Base-by-base conservation (phyloP, 2,797 vertebrate genomes). In the Platalea minor region DNA sequence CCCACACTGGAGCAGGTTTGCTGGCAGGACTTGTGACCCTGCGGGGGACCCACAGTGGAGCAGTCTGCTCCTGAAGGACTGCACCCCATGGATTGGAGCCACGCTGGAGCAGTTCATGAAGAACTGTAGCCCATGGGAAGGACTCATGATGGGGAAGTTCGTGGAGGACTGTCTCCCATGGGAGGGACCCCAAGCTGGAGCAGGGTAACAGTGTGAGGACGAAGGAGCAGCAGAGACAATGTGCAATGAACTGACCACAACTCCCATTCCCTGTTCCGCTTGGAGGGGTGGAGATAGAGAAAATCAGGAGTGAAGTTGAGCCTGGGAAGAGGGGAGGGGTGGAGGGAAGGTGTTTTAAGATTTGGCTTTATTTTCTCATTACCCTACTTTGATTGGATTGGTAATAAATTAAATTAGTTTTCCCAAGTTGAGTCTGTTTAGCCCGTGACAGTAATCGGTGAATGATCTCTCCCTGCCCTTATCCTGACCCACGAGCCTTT, bases 191-290 rank as follows among this genome's bases (percentile, higher is more conserved):
- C n/a, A 25, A 3, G 4, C 23, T 25, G 23, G 57, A 59, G n/a
- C n/a, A 59, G n/a, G 15, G 15, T 23, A 59, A 35, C 23, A 37
- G 15, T 37, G 57, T 35, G 15, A 59, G 23, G n/a, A 59, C 15
- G n/a, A 59, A 35, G 23, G n/a, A 59, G 16, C 3, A 2, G n/a
- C 57, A 59, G 57, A 59, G 23, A 37, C 10, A n/a, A 57, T 3
- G 23, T 59, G 57, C 35, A 10, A 37, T 17, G 57, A 59, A 59
- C n/a, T 59, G n/a, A 59, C 15, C 7, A 5, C n/a, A 35, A 59
- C n/a, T 10, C 57, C n/a, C 23, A 37, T 35, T 59, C n/a, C 15
- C 21, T 7, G n/a, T 1, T 1, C n/a, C 5, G 1, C n/a, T 60
- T 15, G 2, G 57, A 21, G 24, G 5, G 10, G 57, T 11, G 24